Evolutionary conservation across 2,113 vertebrate species (phyloP).

Genomic region (Scolopax mira): DNA sequence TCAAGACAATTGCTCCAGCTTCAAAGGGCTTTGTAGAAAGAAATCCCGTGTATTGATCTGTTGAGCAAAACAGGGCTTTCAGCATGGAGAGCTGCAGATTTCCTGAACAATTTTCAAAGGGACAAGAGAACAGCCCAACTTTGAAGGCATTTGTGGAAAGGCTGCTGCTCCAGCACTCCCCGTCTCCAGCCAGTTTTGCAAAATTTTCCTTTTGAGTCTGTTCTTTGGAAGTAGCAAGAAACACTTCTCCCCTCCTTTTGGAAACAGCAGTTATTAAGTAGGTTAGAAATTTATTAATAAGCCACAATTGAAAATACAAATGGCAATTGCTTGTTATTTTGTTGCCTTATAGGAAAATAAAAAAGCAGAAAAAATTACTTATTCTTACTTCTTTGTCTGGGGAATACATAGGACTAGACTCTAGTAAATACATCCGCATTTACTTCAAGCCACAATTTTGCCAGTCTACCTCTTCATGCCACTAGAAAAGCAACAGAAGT

Average conservation of each 20-base stretch:
- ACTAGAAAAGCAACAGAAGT: not conserved
- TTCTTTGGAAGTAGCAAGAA: not conserved
- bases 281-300: not conserved
- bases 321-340: not conserved
- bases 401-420: not conserved
- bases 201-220: not conserved
- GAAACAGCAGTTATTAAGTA: not conserved
- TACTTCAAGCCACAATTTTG: not conserved
- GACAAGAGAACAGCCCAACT: not conserved
- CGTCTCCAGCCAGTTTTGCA: not conserved
- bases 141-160: not conserved
- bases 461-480: accelerated
- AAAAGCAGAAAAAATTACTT: not conserved
- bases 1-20: not conserved
- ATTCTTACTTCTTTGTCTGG: not conserved
- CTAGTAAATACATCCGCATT: not conserved
- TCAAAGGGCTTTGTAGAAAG: not conserved
- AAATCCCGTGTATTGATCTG: not conserved
- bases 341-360: not conserved
- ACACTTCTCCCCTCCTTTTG: not conserved
- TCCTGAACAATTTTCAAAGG: not conserved
- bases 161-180: not conserved
- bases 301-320: not conserved
- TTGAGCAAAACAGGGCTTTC: not conserved
- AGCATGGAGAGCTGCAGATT: not conserved